Base-by-base conservation (phyloP, 1,140 invertebrate genomes). In the Brachionus calyciflorus region DNA sequence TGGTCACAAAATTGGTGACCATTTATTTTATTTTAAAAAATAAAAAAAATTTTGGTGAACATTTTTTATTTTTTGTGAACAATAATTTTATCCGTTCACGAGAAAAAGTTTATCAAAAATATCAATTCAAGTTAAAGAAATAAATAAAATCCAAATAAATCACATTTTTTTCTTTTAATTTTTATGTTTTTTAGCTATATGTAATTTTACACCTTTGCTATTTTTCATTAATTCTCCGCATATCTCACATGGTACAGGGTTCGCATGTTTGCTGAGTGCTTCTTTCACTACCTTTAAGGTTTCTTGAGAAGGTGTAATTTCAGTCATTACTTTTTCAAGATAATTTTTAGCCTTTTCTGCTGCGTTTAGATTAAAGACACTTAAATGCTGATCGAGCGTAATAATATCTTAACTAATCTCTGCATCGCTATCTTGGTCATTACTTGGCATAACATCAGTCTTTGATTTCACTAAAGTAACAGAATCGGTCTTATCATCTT, bases 401-500 rank as follows among this genome's bases (percentile, higher is more conserved):
- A 48, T 48, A n/a, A 48, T n/a, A 48, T 48, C 19, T 19, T 48
- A 12, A 48, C 46, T 48, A 12, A 48, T 51, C 49, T 21, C 49
- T 1, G 2, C 6, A 21, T 51, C 2, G 26, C 49, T 51, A 51
- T 51, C 49, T 51, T 19, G 49, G 19, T 51, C 19, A 51, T 51
- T 21, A 24, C 21, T 51, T 51, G 49, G 12, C 26, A 24, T 51
- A 3, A 24, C 49, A 51, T 51, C 17, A n/a, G 49, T 24, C 26
- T 51, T 51, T 12, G 49, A 51, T 51, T 51, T 51, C 21, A 51
- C 49, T 51, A 51, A 51, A 51, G 49, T 51, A 24, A 51, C 3
- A 24, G 49, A 51, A 24, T 51, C 49, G 21, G 49, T 51, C 49
- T 51, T 51, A 51, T 51, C 49, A 51, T 51, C 49, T 51, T 51